Conservation (phyloP, 2,888 invertebrate genomes). For the Agonopterix arenella region DNA sequence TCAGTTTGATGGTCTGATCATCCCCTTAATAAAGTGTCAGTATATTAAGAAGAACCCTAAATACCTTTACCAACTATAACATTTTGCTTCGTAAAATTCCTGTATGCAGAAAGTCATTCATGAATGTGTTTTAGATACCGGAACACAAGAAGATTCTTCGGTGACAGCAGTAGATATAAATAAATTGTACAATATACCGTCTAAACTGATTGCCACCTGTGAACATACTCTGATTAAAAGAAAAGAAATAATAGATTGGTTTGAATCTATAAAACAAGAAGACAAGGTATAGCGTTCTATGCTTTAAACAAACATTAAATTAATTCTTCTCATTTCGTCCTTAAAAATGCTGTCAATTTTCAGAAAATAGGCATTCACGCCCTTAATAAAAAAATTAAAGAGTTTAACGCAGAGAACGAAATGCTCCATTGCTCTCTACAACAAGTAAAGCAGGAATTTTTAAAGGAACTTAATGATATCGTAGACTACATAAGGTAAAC, state of each 20-base stretch:
- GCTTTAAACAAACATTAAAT: no score
- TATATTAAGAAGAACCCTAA: no score
- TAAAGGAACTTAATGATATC: constrained; percentile 40
- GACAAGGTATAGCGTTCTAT: constrained; percentile 33
- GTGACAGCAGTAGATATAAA: constrained; percentile 36
- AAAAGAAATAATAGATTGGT: constrained; percentile 57
- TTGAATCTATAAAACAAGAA: constrained; percentile 38
- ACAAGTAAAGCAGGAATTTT: constrained; percentile 42
- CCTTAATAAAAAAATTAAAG: constrained; percentile 49
- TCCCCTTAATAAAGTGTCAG: no score
- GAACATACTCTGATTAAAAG: constrained; percentile 49
- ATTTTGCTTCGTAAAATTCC: no score
- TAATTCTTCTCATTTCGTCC: no score
- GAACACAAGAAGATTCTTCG: constrained; percentile 2
- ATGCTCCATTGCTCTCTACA: constrained; percentile 42
- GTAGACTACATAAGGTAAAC: constrained; percentile 44
- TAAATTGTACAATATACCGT: constrained; percentile 46
- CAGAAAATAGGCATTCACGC: no score
- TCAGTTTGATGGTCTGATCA: no score
- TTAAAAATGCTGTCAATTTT: no score
- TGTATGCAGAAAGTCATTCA: no score
- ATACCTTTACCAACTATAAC: no score
- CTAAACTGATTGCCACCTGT: constrained; percentile 47
- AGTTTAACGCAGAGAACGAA: constrained; percentile 55
- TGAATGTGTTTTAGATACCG: neutral